Conservation (phyloP, 2,888 invertebrate genomes). For the Nymphalis urticae region DNA sequence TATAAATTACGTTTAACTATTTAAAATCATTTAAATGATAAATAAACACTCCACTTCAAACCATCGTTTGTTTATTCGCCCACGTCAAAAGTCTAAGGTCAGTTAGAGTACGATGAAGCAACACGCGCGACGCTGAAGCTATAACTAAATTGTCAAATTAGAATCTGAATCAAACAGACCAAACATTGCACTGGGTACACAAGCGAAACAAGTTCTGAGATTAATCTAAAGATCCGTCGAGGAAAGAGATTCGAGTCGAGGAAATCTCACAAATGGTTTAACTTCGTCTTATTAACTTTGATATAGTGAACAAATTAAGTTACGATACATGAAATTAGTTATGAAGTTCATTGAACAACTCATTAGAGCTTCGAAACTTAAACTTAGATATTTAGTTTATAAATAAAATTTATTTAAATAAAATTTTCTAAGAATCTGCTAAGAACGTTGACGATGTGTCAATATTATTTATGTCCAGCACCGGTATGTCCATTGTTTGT, state of each 20-base stretch:
- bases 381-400: not conserved
- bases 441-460: not conserved
- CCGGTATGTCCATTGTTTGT: constrained; percentile 11
- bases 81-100: constrained; percentile 44
- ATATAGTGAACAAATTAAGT: constrained; percentile 20
- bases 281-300: constrained; percentile 23
- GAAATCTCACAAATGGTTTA: constrained; percentile 31
- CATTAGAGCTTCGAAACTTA: constrained; percentile 13
- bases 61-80: constrained; percentile 45
- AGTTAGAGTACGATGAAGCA: constrained; percentile 43
- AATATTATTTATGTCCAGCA: constrained; percentile 14
- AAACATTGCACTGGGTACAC: constrained; percentile 64
- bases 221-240: constrained; percentile 44
- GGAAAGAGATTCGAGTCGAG: constrained; percentile 21
- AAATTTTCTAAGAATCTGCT: constrained; percentile 8
- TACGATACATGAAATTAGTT: constrained; percentile 25
- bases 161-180: constrained; percentile 65
- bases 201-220: constrained; percentile 62
- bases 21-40: not conserved
- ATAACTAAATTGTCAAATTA: constrained; percentile 71
- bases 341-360: constrained; percentile 21
- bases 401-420: not conserved
- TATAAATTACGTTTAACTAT: not conserved
- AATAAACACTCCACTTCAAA: constrained; percentile 26
- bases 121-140: constrained; percentile 56